These are phyloP conservation scores for Porites rus DNA, from an alignment of 92 coral and sea anemone species.

Conservation along the genomic window DNA sequence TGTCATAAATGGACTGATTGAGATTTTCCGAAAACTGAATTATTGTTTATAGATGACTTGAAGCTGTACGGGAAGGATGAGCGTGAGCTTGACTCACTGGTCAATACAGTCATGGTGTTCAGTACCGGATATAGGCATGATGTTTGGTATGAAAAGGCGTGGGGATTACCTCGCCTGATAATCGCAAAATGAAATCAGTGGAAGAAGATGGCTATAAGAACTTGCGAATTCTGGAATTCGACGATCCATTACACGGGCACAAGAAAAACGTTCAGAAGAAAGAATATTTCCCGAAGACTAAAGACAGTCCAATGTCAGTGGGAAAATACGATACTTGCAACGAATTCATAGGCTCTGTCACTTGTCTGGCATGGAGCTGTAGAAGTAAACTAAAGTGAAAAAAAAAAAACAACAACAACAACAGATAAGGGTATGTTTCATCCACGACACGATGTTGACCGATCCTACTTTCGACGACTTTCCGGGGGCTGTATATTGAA, in stretches of 20 bases:
- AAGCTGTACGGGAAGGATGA: constrained; percentile 58
- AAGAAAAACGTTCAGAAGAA: constrained; percentile 14
- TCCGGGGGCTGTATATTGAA: too few relatives aligned
- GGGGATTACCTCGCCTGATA: constrained; percentile 43
- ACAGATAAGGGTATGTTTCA: too few relatives aligned
- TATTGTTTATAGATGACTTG: constrained; percentile 54
- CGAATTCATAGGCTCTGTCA: constrained; percentile 45
- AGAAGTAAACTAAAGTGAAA: too few relatives aligned
- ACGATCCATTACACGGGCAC: constrained; percentile 26
- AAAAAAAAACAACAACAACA: constrained; percentile 33
- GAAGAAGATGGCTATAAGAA: neutral
- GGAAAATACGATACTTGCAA: constrained; percentile 40
- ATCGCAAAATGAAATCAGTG: constrained; percentile 11
- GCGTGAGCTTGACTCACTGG: constrained; percentile 45
- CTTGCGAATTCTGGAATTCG: constrained; percentile 19
- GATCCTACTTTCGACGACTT: too few relatives aligned
- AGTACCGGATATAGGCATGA: constrained; percentile 19
- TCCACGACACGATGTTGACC: too few relatives aligned
- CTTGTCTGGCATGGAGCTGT: too few relatives aligned
- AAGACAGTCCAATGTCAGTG: constrained; percentile 36
- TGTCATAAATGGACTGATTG: too few relatives aligned
- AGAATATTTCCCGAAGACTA: constrained; percentile 46
- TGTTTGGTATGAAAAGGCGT: neutral
- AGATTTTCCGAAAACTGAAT: neutral
- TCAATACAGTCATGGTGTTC: constrained; percentile 43